phyloP scores from a whole-genome alignment of 1,140 invertebrate species.

The Saxidomus purpurata region DNA sequence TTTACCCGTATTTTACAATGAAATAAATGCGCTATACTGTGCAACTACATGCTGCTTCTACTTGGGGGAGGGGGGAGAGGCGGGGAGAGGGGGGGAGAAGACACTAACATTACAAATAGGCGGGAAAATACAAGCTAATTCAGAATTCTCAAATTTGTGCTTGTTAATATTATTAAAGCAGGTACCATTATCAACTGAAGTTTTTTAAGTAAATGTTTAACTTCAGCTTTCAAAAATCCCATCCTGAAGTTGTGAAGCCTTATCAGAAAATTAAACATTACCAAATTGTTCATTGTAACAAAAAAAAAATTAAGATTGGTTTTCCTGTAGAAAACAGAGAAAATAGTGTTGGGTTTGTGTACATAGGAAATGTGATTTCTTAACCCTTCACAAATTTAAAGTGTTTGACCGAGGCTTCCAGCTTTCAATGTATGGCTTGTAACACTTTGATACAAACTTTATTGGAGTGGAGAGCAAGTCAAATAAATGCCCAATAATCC shows the following conservation, averaged over 20 bases:
- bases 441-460: constrained; percentile 58
- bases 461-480: constrained; percentile 22
- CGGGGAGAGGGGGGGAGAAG: no score
- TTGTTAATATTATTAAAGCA: no score
- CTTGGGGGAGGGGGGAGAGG: no score
- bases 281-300: not conserved
- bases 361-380: not conserved
- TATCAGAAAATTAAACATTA: constrained; percentile 37
- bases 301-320: not conserved
- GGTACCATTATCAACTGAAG: not conserved
- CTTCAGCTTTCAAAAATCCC: not conserved
- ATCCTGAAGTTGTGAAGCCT: constrained; percentile 14
- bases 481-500: constrained; percentile 17
- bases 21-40: no score
- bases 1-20: no score
- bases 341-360: constrained; percentile 24
- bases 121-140: no score
- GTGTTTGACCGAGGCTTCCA: constrained; percentile 2
- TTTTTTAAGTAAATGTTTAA: not conserved
- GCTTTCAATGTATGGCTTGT: not conserved
- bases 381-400: not conserved
- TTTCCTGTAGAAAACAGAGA: not conserved
- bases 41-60: no score
- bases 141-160: no score
- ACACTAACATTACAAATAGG: no score